phyloP scores from a whole-genome alignment of 2,113 vertebrate genomes.

The Lipotes vexillifer region DNA sequence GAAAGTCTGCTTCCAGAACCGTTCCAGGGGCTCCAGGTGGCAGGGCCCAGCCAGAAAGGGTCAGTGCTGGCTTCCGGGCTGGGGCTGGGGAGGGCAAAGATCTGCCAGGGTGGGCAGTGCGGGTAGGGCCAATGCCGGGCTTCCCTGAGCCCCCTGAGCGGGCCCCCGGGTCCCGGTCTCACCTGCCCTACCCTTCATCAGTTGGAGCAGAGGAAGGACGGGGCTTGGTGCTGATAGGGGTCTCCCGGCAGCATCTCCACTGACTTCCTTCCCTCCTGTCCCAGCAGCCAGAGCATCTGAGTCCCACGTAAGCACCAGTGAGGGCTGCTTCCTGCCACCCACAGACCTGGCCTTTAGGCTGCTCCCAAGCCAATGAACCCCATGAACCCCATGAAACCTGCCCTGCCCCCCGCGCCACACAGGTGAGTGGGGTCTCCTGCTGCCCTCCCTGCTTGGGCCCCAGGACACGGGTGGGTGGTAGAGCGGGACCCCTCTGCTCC shows the following conservation, averaged over 20 bases:
- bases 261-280: neutral
- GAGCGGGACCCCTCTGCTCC: neutral
- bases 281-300: slow-evolving; percentile 59
- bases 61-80: slow-evolving; percentile 14
- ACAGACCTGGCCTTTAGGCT: slow-evolving; percentile 77
- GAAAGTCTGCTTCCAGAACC: neutral
- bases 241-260: neutral
- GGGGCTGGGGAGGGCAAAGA: neutral
- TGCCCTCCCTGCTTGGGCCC: neutral
- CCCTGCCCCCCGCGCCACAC: slow-evolving; percentile 90
- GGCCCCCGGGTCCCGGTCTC: neutral
- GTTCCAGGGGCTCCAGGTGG: neutral
- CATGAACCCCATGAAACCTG: slow-evolving; percentile 97
- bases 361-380: slow-evolving; percentile 87
- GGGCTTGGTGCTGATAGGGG: slow-evolving; percentile 56
- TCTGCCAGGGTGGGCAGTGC: neutral
- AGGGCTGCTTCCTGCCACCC: slow-evolving; percentile 1
- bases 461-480: neutral
- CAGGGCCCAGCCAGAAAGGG: neutral
- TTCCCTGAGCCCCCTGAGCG: neutral
- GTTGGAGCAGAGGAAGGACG: neutral
- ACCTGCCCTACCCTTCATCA: neutral
- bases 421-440: slow-evolving; percentile 81
- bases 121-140: slow-evolving; percentile 22
- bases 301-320: slow-evolving; percentile 2